Conservation (phyloP, 2,797 vertebrate genomes). For the Amphiprion clarkii region DNA sequence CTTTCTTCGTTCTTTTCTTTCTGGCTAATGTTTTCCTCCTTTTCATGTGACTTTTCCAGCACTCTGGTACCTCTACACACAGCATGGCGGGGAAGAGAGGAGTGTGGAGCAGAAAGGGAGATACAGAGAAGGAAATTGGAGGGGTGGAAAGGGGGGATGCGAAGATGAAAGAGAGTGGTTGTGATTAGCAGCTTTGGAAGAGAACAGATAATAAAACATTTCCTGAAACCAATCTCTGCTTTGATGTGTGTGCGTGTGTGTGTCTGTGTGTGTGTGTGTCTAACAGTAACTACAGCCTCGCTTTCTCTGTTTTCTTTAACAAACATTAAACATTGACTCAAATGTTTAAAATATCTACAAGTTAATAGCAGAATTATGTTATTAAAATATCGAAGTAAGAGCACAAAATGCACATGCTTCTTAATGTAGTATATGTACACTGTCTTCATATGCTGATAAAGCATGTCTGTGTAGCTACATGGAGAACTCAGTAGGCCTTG, state of each 20-base stretch:
- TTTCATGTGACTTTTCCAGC: slow-evolving; percentile 40
- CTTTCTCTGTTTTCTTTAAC: slow-evolving; percentile 5
- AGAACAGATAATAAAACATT: slow-evolving; percentile 81
- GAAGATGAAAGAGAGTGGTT: slow-evolving; percentile 82
- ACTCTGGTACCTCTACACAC: slow-evolving; percentile 25
- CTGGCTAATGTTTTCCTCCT: slow-evolving; percentile 17
- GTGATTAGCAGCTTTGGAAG: slow-evolving; percentile 81
- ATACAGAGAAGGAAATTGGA: slow-evolving; percentile 48
- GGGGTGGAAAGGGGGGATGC: slow-evolving; percentile 60
- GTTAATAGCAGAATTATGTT: neutral
- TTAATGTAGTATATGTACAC: neutral
- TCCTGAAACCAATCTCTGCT: slow-evolving; percentile 81
- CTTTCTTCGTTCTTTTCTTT: slow-evolving; percentile 12
- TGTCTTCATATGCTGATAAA: neutral
- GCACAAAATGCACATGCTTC: neutral
- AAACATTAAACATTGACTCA: slow-evolving; percentile 32
- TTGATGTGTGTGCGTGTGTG: slow-evolving; percentile 70
- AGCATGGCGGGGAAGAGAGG: slow-evolving; percentile 31
- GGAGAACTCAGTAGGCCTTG: slow-evolving; percentile 1
- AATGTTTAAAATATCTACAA: slow-evolving; percentile 19
- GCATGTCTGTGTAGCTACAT: neutral
- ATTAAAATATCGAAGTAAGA: neutral
- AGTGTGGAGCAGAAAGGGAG: slow-evolving; percentile 32
- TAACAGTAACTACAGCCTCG: slow-evolving; percentile 27
- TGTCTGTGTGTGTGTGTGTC: slow-evolving; percentile 11